Evolutionary conservation across 2,797 vertebrate genomes (phyloP).

Genomic region (Gallinago solitaria): DNA sequence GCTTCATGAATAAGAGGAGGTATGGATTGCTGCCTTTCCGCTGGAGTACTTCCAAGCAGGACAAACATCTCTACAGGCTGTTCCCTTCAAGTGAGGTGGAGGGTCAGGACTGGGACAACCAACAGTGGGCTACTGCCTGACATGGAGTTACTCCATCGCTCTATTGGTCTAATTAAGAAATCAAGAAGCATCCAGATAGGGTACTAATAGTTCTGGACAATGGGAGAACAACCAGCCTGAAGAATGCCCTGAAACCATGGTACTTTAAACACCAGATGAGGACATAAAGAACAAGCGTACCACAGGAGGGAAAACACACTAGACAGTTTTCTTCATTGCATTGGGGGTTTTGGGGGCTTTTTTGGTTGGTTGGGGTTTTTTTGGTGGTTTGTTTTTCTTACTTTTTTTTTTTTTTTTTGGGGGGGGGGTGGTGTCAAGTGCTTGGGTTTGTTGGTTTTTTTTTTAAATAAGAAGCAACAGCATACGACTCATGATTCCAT

Average conservation of each 20-base stretch:
- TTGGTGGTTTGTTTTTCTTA: neutral
- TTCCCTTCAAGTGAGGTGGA: rapidly evolving
- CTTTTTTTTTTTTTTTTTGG: too few species aligned
- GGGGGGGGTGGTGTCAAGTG: too few species aligned
- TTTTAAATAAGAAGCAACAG: neutral
- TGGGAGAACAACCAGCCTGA: neutral
- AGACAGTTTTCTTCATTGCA: neutral
- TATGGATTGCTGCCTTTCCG: neutral
- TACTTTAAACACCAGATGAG: neutral
- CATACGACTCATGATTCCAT: rapidly evolving
- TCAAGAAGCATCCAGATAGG: neutral
- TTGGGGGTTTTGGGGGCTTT: neutral
- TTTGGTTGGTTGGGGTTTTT: neutral
- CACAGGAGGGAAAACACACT: neutral
- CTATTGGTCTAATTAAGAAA: neutral
- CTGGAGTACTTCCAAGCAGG: neutral
- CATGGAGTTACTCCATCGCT: neutral
- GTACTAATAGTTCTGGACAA: neutral
- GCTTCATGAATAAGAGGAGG: neutral
- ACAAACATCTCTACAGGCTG: neutral
- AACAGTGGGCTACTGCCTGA: too few species aligned
- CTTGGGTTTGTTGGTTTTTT: too few species aligned
- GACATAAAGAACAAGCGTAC: neutral
- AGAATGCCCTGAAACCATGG: rapidly evolving
- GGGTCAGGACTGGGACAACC: neutral